Evolutionary conservation across 2,797 vertebrate genomes (phyloP).

Genomic region (Cossypha polioptera): DNA sequence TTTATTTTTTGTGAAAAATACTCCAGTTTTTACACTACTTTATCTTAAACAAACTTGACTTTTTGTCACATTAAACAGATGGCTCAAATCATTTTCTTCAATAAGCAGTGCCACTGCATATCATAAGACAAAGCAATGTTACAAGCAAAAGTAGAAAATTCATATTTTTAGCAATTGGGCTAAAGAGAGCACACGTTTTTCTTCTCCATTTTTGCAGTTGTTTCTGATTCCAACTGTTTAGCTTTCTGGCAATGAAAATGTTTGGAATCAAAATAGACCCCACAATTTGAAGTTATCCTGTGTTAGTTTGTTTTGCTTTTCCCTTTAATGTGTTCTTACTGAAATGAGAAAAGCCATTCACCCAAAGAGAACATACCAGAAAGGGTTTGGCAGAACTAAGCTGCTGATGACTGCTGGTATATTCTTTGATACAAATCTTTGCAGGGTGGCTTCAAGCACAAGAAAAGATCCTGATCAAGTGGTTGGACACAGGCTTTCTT

Average conservation of each 20-base stretch:
- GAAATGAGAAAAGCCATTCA: not conserved
- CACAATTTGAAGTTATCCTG: not conserved
- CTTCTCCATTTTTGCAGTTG: not conserved
- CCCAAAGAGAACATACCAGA: not conserved
- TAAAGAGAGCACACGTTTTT: not conserved
- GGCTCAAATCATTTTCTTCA: not conserved
- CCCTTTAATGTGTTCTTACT: not conserved
- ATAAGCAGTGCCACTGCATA: not conserved
- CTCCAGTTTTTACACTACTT: not conserved
- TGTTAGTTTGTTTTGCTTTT: not conserved
- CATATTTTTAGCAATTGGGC: not conserved
- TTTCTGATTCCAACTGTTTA: not conserved
- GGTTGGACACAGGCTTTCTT: rapidly evolving
- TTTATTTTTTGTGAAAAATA: not conserved
- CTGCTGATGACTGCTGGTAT: not conserved
- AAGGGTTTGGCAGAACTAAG: not conserved
- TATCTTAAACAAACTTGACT: not conserved
- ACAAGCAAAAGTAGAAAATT: not conserved
- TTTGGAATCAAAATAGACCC: conserved; percentile 25
- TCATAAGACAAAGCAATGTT: not conserved
- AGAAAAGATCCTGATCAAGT: not conserved
- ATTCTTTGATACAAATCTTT: not conserved
- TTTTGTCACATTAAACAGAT: not conserved
- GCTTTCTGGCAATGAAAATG: not conserved
- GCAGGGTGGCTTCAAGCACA: not conserved